Percentiles rank a stretch among this genome's conserved stretches.
These are phyloP conservation scores for Pygoscelis adeliae DNA, from an alignment of 2,113 vertebrate genomes.

Conservation along the genomic window DNA sequence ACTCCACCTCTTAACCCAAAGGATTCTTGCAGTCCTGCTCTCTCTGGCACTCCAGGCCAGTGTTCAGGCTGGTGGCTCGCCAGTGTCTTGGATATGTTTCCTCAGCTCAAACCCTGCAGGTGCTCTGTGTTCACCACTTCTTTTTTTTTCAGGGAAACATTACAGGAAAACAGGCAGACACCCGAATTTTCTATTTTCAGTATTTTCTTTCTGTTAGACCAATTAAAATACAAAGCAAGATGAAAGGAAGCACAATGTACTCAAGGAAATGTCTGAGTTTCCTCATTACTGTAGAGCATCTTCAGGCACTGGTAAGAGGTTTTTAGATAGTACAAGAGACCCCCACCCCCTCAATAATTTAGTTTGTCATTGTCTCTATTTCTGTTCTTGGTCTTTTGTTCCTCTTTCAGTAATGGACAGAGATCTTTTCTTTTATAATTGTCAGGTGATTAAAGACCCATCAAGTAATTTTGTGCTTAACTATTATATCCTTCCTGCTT, in stretches of 20 bases:
- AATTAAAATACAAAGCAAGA: not conserved
- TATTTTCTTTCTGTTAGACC: not conserved
- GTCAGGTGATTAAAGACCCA: conserved; percentile 34
- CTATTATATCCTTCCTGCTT: conserved; percentile 11
- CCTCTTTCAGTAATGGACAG: conserved; percentile 12
- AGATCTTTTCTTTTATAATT: conserved; percentile 19
- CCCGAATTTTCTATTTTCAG: not conserved
- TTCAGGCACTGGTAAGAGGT: not conserved
- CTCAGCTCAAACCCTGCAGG: not conserved
- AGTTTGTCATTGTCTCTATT: not conserved
- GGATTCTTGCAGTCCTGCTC: not conserved
- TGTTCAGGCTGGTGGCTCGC: not conserved
- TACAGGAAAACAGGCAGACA: not conserved
- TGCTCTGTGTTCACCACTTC: too few species aligned
- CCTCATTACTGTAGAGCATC: not conserved
- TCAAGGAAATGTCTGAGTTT: not conserved
- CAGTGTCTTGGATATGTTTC: not conserved
- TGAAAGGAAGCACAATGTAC: not conserved
- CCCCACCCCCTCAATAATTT: not conserved
- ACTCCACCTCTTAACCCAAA: not conserved
- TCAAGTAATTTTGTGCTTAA: conserved; percentile 30
- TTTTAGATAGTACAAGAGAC: not conserved
- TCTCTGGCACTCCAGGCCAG: not conserved
- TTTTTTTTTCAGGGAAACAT: not conserved
- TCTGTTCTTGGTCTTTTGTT: not conserved